Percentiles rank a stretch among this genome's conserved stretches.
These are phyloP conservation scores for Orthosia gothica DNA, from an alignment of 2,888 invertebrate species.

Conservation along the genomic window DNA sequence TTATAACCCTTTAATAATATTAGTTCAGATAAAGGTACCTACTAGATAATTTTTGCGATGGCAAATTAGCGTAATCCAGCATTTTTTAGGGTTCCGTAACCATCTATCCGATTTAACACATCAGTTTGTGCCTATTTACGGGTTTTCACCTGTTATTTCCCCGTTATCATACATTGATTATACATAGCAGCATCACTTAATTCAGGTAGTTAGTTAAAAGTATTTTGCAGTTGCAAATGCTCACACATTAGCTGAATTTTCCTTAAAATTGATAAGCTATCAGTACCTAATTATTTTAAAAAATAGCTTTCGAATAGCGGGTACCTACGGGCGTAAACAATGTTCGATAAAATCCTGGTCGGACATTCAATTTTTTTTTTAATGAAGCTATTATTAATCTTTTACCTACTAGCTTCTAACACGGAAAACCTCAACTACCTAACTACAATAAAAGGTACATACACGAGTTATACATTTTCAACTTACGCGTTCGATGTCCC, in stretches of 20 bases:
- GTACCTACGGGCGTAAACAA: neutral
- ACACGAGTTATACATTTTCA: neutral
- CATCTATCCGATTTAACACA: neutral
- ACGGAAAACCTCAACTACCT: slow-evolving; percentile 10
- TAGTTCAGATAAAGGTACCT: neutral
- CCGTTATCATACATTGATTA: neutral
- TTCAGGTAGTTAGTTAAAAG: neutral
- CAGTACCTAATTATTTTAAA: slow-evolving; percentile 17
- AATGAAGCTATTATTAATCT: too few species aligned
- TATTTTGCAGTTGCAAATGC: neutral
- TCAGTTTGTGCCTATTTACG: neutral
- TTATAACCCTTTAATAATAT: neutral
- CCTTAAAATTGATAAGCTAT: slow-evolving; percentile 18
- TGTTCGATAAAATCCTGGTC: slow-evolving; percentile 1
- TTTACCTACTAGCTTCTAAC: neutral
- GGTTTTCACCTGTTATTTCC: neutral
- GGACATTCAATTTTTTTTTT: neutral
- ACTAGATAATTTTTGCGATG: neutral
- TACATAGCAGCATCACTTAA: neutral
- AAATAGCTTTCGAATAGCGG: neutral
- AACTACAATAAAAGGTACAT: neutral
- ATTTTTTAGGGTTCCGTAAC: neutral
- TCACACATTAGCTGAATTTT: slow-evolving; percentile 6
- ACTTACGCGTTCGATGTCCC: slow-evolving; percentile 87
- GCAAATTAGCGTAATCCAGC: neutral